phyloP scores from a whole-genome alignment of 1,140 invertebrate genomes.

The Holotrichia oblita region DNA sequence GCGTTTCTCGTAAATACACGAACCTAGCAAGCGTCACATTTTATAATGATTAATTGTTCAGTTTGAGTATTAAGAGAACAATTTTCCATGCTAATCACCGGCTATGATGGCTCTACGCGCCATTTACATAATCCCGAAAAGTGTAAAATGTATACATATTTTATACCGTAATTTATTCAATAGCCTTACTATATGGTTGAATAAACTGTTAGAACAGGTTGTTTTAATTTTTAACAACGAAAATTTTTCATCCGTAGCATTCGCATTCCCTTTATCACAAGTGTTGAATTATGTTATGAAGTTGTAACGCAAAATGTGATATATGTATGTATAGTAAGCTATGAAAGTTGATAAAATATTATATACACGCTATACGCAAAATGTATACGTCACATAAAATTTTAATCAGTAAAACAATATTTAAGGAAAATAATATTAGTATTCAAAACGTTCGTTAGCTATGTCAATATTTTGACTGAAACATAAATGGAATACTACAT shows the following conservation, averaged over 20 bases:
- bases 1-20: background rate
- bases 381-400: too few relatives aligned
- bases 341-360: too few relatives aligned
- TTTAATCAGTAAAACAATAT: too few relatives aligned
- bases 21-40: background rate
- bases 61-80: background rate
- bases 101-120: background rate
- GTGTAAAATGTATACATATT: slow-evolving; percentile 30
- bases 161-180: slow-evolving; percentile 12
- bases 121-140: slow-evolving; percentile 25
- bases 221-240: background rate
- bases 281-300: too few relatives aligned
- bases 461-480: too few relatives aligned
- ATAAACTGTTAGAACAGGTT: background rate
- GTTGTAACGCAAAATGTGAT: too few relatives aligned
- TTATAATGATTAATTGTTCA: slow-evolving; percentile 33
- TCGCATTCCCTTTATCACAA: too few relatives aligned
- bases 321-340: too few relatives aligned
- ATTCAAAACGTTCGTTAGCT: too few relatives aligned
- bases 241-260: background rate
- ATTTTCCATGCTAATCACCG: slow-evolving; percentile 18
- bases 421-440: too few relatives aligned
- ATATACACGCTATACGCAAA: too few relatives aligned
- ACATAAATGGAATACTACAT: too few relatives aligned
- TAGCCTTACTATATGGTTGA: background rate